Percentiles rank a stretch among this genome's conserved stretches.
These are phyloP conservation scores for Aphyosemion australe DNA, from an alignment of 2,113 vertebrate genomes.

Conservation along the genomic window DNA sequence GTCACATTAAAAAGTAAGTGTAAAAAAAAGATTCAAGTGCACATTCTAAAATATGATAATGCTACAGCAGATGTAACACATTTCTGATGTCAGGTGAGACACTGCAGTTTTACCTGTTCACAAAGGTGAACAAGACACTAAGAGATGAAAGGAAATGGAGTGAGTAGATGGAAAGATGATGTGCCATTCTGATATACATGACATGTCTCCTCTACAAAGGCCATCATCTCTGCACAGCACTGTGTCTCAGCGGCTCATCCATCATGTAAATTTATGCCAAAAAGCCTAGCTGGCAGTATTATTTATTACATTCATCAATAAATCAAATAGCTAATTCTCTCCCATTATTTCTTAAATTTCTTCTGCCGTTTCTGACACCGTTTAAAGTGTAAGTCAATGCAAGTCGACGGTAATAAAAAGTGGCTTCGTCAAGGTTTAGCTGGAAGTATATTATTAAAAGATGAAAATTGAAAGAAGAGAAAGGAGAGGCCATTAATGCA, in stretches of 20 bases:
- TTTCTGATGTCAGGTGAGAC: slow-evolving; percentile 21
- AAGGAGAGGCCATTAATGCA: neutral
- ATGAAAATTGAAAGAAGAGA: neutral
- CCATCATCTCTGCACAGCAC: slow-evolving; percentile 34
- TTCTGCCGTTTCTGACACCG: neutral
- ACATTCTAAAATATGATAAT: too few species aligned
- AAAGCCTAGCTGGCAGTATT: slow-evolving; percentile 15
- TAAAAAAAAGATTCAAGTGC: too few species aligned
- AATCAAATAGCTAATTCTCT: slow-evolving; percentile 17
- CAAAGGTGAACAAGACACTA: slow-evolving; percentile 43
- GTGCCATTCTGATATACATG: slow-evolving; percentile 42
- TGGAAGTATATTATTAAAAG: slow-evolving; percentile 4
- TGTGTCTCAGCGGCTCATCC: slow-evolving; percentile 28
- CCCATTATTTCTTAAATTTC: slow-evolving; percentile 3
- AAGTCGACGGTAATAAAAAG: neutral
- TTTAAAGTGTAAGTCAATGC: neutral
- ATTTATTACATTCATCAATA: slow-evolving; percentile 34
- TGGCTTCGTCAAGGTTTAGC: neutral
- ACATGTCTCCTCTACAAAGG: slow-evolving; percentile 36
- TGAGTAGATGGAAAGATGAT: slow-evolving; percentile 37
- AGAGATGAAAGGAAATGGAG: slow-evolving; percentile 44
- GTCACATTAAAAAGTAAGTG: too few species aligned
- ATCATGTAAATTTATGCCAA: slow-evolving; percentile 34
- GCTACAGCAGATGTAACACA: neutral
- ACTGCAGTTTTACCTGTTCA: slow-evolving; percentile 30